phyloP scores from a whole-genome alignment of 2,797 vertebrate genomes.

The Tragopan temminckii region DNA sequence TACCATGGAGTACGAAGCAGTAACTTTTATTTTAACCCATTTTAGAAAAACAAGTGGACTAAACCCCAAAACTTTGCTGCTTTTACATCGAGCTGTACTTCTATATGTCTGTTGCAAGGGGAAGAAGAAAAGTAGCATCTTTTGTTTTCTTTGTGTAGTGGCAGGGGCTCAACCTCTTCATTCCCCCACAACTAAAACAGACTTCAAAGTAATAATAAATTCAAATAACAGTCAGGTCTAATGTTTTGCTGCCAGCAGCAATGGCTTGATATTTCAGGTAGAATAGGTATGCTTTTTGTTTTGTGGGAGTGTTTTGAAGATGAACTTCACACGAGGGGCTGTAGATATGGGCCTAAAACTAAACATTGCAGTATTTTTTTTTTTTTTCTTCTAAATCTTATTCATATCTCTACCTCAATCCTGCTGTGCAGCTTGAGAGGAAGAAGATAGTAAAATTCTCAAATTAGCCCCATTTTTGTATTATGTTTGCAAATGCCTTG shows the following conservation, averaged over 20 bases:
- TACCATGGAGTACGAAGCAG: background rate
- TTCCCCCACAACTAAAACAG: background rate
- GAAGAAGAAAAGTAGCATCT: background rate
- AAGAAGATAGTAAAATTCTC: background rate
- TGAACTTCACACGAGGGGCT: accelerated
- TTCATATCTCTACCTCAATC: background rate
- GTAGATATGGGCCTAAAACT: background rate
- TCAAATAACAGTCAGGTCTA: background rate
- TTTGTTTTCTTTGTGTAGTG: background rate
- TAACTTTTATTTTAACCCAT: background rate
- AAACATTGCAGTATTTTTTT: background rate
- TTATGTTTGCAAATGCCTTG: background rate
- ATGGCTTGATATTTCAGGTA: background rate
- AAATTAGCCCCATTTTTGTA: background rate
- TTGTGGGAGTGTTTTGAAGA: background rate
- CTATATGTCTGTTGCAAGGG: background rate
- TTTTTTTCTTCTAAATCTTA: accelerated
- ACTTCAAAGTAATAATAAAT: background rate
- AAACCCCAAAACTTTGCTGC: background rate
- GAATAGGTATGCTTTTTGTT: background rate
- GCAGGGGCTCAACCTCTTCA: too few species aligned
- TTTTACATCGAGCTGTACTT: background rate
- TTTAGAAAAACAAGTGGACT: background rate
- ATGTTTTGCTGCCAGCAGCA: background rate
- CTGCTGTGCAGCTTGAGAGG: background rate